These are phyloP conservation scores for Rhinoderma darwinii DNA, from an alignment of 2,113 vertebrate genomes.

Conservation along the genomic window DNA sequence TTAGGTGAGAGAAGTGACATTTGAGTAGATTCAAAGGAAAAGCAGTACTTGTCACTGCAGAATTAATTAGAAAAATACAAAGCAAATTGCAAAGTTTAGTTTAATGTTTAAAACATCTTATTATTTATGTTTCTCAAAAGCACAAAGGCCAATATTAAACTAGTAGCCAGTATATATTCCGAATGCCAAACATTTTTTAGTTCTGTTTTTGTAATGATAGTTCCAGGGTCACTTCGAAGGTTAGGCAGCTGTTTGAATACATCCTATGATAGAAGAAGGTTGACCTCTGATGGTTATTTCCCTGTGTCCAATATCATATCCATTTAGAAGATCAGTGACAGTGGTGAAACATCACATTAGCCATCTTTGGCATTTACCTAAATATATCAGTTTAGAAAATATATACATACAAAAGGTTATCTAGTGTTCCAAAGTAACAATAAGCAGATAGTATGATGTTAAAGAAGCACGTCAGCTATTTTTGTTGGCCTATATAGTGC, in stretches of 20 bases:
- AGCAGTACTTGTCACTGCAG: background rate
- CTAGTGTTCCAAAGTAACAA: too few relatives aligned
- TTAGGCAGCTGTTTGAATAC: background rate
- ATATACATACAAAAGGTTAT: too few relatives aligned
- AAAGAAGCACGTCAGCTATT: too few relatives aligned
- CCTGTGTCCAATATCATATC: background rate
- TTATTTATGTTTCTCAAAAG: background rate
- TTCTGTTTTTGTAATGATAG: background rate
- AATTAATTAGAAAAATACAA: slow-evolving; percentile 18
- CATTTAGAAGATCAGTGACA: too few relatives aligned
- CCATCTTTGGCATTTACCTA: too few relatives aligned
- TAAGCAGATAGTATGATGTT: too few relatives aligned
- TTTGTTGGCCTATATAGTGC: too few relatives aligned
- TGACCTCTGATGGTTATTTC: background rate
- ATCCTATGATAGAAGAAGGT: background rate
- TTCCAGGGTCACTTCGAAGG: background rate
- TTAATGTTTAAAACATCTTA: background rate
- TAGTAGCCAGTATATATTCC: background rate
- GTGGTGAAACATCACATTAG: too few relatives aligned
- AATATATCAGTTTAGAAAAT: too few relatives aligned
- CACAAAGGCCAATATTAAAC: background rate
- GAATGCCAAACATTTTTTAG: background rate
- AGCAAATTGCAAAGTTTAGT: background rate
- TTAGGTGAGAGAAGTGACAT: slow-evolving; percentile 13
- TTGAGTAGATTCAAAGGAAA: slow-evolving; percentile 9